A percentile compares a stretch with the other conserved stretches of the same genome.
Conservation (phyloP, 2,888 invertebrate genomes). For the Actias luna region DNA sequence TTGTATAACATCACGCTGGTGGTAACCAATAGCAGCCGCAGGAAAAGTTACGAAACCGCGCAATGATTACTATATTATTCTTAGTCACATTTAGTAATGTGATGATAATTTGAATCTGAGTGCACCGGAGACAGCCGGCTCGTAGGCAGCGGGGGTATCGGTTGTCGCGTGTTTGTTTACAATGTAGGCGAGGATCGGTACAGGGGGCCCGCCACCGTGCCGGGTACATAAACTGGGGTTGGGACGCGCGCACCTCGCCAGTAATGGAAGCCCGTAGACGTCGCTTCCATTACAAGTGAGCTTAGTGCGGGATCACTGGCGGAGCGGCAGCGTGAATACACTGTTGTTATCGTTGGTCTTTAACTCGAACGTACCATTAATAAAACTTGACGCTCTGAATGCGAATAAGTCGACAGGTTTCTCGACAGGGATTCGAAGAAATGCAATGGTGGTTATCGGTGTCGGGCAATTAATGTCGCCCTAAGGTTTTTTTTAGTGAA, state of each 20-base stretch:
- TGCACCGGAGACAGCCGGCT: constrained; percentile 12
- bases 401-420: no score
- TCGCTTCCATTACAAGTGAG: constrained; percentile 29
- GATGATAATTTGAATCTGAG: neutral
- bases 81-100: neutral
- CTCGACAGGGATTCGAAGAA: no score
- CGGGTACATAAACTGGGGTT: constrained; percentile 31
- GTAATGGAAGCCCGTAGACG: constrained; percentile 69
- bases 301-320: neutral
- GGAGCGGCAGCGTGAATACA: neutral
- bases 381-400: neutral
- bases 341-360: neutral
- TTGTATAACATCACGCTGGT: no score
- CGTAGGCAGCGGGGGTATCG: constrained; percentile 28
- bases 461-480: no score
- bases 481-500: no score
- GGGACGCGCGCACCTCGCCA: constrained; percentile 39
- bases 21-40: no score
- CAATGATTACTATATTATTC: no score
- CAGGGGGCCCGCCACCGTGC: constrained; percentile 28
- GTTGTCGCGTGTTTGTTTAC: constrained; percentile 10
- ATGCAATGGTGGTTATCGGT: no score
- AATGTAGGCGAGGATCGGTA: neutral
- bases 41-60: no score
- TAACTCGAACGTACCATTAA: neutral